Percentiles rank a stretch among this genome's conserved stretches.
Conservation (phyloP, 2,113 vertebrate genomes). For the Strigops habroptila region DNA sequence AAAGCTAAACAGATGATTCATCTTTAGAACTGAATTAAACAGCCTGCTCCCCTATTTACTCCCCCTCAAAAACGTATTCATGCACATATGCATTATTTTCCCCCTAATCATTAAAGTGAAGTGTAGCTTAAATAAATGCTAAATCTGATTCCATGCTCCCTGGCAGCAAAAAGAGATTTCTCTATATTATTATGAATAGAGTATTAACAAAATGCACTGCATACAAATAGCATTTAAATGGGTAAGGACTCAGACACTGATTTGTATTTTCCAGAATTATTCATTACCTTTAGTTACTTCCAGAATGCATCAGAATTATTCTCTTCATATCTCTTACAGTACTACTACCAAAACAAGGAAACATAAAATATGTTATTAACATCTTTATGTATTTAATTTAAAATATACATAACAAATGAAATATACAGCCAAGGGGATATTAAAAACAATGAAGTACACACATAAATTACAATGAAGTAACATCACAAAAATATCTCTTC, state of each 20-base stretch:
- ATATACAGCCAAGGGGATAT: background rate
- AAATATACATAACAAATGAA: background rate
- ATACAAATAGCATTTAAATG: conserved; percentile 4
- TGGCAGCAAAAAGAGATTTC: background rate
- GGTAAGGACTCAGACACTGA: background rate
- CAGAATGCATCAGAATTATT: background rate
- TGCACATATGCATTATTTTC: background rate
- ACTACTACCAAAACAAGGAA: background rate
- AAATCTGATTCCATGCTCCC: background rate
- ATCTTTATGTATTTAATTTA: background rate
- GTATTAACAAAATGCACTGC: background rate
- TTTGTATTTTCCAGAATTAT: background rate
- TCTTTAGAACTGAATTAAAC: background rate
- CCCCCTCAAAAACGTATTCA: background rate
- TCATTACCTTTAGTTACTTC: conserved; percentile 4
- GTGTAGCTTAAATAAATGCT: background rate
- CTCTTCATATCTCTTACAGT: background rate
- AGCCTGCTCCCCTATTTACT: rapidly evolving
- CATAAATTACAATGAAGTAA: background rate
- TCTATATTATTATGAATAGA: background rate
- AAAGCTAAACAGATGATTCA: background rate
- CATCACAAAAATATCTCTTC: background rate
- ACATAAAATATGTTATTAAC: background rate
- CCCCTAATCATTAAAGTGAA: background rate
- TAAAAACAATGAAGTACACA: too few species aligned